Base-by-base conservation (phyloP, 2,113 vertebrate species). In the Sitta europaea region DNA sequence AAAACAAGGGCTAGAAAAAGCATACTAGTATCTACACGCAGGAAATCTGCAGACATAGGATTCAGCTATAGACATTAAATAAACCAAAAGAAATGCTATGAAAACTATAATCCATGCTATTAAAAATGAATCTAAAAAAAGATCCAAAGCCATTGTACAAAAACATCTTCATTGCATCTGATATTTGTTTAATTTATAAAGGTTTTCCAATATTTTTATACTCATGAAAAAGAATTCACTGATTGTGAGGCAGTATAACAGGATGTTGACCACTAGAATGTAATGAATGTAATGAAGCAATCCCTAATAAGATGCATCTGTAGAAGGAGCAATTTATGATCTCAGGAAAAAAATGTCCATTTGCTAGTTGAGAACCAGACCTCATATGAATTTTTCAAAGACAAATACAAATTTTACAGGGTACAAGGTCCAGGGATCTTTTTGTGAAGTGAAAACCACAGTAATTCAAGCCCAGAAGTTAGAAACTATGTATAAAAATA, bases 201-300 rank as follows among this genome's bases (percentile, higher is more conserved):
- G 61, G 24, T 17, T 80, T 88, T 92, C 47, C 42, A 66, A n/a
- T 65, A 42, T 45, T 54, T 93, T 88, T 68, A 76, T 70, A 61
- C 21, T 76, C 7, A 47, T 42, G 35, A 73, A 68, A 65, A 94
- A 63, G n/a, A 86, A 86, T 73, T 79, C 35, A 72, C 21, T 40
- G 66, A 65, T 48, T 77, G 35, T 66, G 27, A 81, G 16, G 51
- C 47, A 77, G 21, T 58, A 25, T 31, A 86, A 86, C 38, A 70
- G 40, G 27, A 73, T 83, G 83, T 51, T 77, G 68, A 79, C 75
- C 74, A 83, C 58, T 77, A 86, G 83, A 94, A 95, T 73, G 86
- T 28, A 91, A 75, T 95, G 83, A 94, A 95, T 73, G 86, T 28
- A 91, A 75, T 95, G 57, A 96, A 90, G 87, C 67, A 91, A 97